Base-by-base conservation (phyloP, 2,113 vertebrate species). In the Xiphophorus couchianus region DNA sequence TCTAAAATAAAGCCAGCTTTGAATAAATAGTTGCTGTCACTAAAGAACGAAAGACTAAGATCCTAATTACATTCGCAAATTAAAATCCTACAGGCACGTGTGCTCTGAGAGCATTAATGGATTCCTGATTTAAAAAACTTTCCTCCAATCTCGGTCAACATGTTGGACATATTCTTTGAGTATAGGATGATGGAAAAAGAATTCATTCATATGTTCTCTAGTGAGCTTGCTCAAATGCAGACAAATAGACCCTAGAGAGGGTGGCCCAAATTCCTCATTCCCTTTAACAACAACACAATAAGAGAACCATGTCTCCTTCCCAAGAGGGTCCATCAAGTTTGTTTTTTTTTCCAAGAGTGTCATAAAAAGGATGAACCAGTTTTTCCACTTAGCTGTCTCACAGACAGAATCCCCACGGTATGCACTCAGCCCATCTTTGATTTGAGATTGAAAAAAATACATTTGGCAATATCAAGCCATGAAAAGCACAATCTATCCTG, bases 351-450 rank as follows among this genome's bases (percentile, higher is more conserved):
- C 85, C 81, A 84, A 77, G 66, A 84, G 80, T 73, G 81, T 83
- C 63, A 48, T 91, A 85, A 88, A 88, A 92, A 82, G 82, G 86
- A 88, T 87, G 84, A 90, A 94, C 83, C 83, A 82, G 90, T 91
- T 84, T 89, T 83, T 84, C 86, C 78, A 89, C 84, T 90, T 85
- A 87, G 83, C 77, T 48, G 84, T 90, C 88, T 87, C 74, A 35
- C 54, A 71, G 69, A 61, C 80, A 74, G 68, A 88, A 73, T 89
- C 89, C 85, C 83, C 6, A 54, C 25, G 71, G 85, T 83, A 76
- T 63, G 71, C 65, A 70, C 80, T 82, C 71, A 80, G 74, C 74
- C 75, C 35, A 30, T 81, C 75, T 75, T 65, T 67, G 84, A 81
- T 85, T 66, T 42, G 65, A 69, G 64, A 48, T 48, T 79, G 68